Evolutionary conservation across 2,113 vertebrate species (phyloP).

Genomic region (Oreochromis tanganicae): DNA sequence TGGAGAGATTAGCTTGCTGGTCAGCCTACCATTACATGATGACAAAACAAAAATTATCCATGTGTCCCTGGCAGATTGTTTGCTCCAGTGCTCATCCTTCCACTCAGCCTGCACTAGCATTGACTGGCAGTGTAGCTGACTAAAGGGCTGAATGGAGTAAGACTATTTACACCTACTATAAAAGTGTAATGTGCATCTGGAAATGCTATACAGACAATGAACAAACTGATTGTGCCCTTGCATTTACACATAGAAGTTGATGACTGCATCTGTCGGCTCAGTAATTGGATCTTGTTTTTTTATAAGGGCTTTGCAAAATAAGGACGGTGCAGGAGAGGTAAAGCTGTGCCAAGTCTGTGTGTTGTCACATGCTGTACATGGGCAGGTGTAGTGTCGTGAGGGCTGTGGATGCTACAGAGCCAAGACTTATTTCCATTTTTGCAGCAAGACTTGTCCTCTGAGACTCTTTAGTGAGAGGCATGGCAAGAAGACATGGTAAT

Average conservation of each 20-base stretch:
- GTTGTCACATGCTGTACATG: not conserved
- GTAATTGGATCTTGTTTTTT: slow-evolving; percentile 46
- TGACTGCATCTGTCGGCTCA: slow-evolving; percentile 40
- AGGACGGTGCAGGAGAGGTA: not conserved
- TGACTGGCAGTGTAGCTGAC: slow-evolving; percentile 5
- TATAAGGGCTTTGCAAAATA: slow-evolving; percentile 36
- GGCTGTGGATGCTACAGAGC: not conserved
- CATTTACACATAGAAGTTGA: slow-evolving; percentile 36
- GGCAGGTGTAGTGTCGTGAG: slow-evolving; percentile 5
- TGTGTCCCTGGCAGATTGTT: slow-evolving; percentile 29
- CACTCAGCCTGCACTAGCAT: not conserved
- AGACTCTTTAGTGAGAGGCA: not conserved
- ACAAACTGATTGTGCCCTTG: slow-evolving; percentile 38
- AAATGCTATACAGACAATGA: slow-evolving; percentile 30
- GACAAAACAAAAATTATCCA: slow-evolving; percentile 36
- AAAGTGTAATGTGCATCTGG: slow-evolving; percentile 47
- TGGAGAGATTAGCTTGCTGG: slow-evolving; percentile 17
- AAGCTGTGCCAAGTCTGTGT: slow-evolving; percentile 24
- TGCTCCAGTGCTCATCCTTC: slow-evolving; percentile 5
- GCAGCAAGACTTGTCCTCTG: not conserved
- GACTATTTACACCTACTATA: slow-evolving; percentile 45
- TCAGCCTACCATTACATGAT: slow-evolving; percentile 28
- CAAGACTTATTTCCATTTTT: not conserved
- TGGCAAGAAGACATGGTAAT: not conserved
- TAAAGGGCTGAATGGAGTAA: slow-evolving; percentile 3